A percentile compares a stretch with the other conserved stretches of the same genome.
Conservation (phyloP, 2,888 invertebrate genomes). For the Drosophila pseudotalamancana region DNA sequence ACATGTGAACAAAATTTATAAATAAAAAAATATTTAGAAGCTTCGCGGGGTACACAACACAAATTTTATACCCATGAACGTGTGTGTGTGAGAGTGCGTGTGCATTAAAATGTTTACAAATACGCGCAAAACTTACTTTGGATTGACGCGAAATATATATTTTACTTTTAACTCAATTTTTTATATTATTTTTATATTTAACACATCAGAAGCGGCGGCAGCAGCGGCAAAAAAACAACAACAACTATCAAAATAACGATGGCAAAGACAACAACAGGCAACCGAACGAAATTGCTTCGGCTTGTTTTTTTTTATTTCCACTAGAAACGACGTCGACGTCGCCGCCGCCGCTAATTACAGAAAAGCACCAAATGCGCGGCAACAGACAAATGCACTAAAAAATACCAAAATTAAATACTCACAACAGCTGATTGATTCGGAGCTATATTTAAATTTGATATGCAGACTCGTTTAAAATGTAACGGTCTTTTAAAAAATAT, state of each 20-base stretch:
- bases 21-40: constrained; percentile 41
- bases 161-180: constrained; percentile 44
- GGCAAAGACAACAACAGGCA: constrained; percentile 52
- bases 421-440: constrained; percentile 27
- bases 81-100: constrained; percentile 6
- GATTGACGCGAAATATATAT: constrained; percentile 34
- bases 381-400: constrained; percentile 23
- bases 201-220: constrained; percentile 37
- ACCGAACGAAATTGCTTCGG: constrained; percentile 39
- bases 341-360: constrained; percentile 11
- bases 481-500: no score
- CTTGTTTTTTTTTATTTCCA: constrained; percentile 18
- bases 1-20: constrained; percentile 27
- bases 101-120: constrained; percentile 20
- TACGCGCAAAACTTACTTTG: constrained; percentile 31
- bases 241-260: constrained; percentile 30
- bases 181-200: constrained; percentile 60
- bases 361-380: constrained; percentile 39
- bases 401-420: constrained; percentile 18
- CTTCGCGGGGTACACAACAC: constrained; percentile 14
- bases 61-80: no score
- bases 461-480: not conserved
- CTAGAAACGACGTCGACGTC: constrained; percentile 21
- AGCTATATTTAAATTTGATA: constrained; percentile 2
- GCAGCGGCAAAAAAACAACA: constrained; percentile 16